Evolutionary conservation across 2,888 invertebrate species (phyloP).

Genomic region (Phyllotreta cruciferae): DNA sequence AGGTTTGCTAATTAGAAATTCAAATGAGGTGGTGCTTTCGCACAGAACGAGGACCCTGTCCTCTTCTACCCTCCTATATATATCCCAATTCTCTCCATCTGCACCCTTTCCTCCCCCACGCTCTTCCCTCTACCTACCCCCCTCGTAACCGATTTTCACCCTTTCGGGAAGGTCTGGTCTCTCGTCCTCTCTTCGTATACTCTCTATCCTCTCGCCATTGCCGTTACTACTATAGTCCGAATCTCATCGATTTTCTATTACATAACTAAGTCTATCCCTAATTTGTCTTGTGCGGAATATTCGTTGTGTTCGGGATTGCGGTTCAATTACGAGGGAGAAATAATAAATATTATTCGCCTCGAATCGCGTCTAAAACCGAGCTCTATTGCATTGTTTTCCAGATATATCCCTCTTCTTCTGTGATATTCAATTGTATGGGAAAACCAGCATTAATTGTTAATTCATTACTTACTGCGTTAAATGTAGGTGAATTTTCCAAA

Average conservation of each 20-base stretch:
- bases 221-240: conserved; percentile 56
- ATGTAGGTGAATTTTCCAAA: no score
- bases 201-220: conserved; percentile 45
- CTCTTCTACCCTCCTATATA: conserved; percentile 47
- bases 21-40: conserved; percentile 64
- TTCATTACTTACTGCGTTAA: no score
- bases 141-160: conserved; percentile 34
- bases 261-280: conserved; percentile 50
- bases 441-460: no score
- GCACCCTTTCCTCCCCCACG: conserved; percentile 27
- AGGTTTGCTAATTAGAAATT: conserved; percentile 92
- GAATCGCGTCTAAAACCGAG: not conserved
- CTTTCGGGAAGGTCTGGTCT: conserved; percentile 34
- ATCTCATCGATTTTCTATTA: conserved; percentile 61
- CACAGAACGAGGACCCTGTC: conserved; percentile 42
- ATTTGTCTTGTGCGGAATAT: conserved; percentile 41
- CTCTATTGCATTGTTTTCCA: conserved; percentile 5
- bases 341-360: conserved; percentile 19
- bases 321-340: conserved; percentile 26
- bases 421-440: no score
- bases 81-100: not conserved
- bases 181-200: conserved; percentile 35
- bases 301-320: conserved; percentile 28
- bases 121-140: conserved; percentile 28
- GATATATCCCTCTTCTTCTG: no score